Evolutionary conservation across 1,140 invertebrate species (phyloP).

Genomic region (Kradibia gibbosae): DNA sequence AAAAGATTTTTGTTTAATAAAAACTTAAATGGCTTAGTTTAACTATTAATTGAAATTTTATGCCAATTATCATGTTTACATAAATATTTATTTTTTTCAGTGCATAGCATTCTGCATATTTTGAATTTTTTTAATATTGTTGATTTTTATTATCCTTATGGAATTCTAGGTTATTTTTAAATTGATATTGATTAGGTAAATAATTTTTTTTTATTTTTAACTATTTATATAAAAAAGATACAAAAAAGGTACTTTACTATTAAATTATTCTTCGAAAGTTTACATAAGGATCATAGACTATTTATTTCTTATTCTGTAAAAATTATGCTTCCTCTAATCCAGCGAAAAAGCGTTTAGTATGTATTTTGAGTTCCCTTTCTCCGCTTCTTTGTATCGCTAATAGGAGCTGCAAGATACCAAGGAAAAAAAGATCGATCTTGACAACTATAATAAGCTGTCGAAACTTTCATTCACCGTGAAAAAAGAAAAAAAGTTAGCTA

Average conservation of each 20-base stretch:
- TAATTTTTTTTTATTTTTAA: too few relatives aligned
- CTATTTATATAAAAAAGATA: too few relatives aligned
- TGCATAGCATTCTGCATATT: too few relatives aligned
- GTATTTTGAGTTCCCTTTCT: neutral
- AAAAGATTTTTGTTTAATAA: too few relatives aligned
- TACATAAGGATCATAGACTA: neutral
- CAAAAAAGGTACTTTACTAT: neutral
- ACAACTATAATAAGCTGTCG: constrained; percentile 31
- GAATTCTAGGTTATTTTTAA: too few relatives aligned
- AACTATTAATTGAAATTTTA: too few relatives aligned
- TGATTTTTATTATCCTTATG: too few relatives aligned
- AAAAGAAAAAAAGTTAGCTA: neutral
- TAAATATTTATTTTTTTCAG: too few relatives aligned
- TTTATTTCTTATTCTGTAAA: constrained; percentile 13
- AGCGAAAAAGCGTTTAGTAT: constrained; percentile 5
- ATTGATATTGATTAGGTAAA: too few relatives aligned
- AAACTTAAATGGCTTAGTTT: too few relatives aligned
- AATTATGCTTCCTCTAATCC: constrained; percentile 48
- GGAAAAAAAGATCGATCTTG: constrained; percentile 42
- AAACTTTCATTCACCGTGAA: neutral
- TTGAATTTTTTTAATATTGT: too few relatives aligned
- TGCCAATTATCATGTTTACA: too few relatives aligned
- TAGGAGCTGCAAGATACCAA: neutral
- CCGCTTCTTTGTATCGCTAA: neutral
- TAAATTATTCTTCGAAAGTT: neutral